Evolutionary conservation across 2,113 vertebrate genomes (phyloP).

Genomic region (Octodon degus): DNA sequence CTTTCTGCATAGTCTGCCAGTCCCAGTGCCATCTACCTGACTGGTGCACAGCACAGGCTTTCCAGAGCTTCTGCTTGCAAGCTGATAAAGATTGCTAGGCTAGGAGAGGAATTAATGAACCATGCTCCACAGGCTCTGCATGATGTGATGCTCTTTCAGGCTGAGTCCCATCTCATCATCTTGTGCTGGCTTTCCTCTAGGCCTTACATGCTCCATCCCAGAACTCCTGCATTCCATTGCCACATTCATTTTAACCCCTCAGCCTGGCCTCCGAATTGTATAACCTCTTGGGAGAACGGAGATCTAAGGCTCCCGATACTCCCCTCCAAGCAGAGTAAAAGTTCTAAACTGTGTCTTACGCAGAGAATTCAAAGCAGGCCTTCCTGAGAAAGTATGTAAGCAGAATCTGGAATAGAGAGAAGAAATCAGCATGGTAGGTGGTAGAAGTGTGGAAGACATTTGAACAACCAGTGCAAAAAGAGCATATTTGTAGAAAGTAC

Average conservation of each 20-base stretch:
- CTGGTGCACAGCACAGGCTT: not conserved
- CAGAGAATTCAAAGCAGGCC: not conserved
- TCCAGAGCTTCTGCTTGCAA: not conserved
- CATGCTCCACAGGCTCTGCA: not conserved
- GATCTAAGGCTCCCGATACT: constrained; percentile 21
- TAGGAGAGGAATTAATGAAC: not conserved
- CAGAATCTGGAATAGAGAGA: not conserved
- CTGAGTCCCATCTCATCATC: not conserved
- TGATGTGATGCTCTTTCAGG: not conserved
- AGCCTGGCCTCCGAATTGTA: not conserved
- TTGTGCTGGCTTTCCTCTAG: not conserved
- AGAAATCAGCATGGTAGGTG: not conserved
- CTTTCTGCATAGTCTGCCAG: not conserved
- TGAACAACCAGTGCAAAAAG: not conserved
- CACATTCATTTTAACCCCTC: not conserved
- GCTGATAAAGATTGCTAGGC: not conserved
- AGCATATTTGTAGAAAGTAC: constrained; percentile 14
- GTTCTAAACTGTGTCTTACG: not conserved
- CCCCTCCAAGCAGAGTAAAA: not conserved
- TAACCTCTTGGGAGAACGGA: not conserved
- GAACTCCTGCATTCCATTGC: not conserved
- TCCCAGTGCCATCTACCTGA: not conserved
- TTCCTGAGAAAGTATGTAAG: constrained; percentile 35
- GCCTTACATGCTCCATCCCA: not conserved
- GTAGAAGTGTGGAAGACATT: not conserved